A percentile compares a stretch with the other conserved stretches of the same genome.
phyloP scores from a whole-genome alignment of 2,797 vertebrate species.

The Ceryle rudis region DNA sequence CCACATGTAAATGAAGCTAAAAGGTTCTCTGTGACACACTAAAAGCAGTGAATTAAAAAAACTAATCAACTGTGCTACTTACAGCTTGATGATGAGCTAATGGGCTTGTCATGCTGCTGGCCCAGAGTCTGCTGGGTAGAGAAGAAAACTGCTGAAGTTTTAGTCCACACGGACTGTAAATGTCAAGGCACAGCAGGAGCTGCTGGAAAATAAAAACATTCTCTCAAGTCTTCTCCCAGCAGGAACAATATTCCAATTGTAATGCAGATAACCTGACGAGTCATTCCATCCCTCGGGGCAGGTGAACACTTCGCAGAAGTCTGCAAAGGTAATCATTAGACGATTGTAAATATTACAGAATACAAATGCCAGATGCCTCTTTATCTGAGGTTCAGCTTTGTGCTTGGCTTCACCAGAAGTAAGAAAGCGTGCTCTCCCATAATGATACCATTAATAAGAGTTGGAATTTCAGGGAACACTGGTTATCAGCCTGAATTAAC shows the following conservation, averaged over 20 bases:
- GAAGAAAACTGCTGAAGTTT: neutral
- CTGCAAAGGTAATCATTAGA: neutral
- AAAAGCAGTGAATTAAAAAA: neutral
- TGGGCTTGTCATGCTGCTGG: neutral
- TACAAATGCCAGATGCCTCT: neutral
- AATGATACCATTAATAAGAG: neutral
- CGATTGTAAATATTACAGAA: neutral
- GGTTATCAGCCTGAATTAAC: neutral
- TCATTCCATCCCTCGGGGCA: conserved; percentile 1
- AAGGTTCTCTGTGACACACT: neutral
- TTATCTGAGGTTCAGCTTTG: neutral
- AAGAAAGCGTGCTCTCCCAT: neutral
- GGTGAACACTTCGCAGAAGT: neutral
- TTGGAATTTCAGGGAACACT: neutral
- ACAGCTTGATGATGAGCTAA: neutral
- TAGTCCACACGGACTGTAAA: conserved; percentile 18
- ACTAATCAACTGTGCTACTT: neutral
- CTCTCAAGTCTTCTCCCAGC: conserved; percentile 11
- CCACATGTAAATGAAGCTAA: neutral
- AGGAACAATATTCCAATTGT: conserved; percentile 9
- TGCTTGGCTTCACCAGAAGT: neutral
- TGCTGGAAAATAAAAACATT: conserved; percentile 19
- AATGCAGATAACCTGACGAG: neutral
- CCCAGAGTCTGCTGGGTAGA: neutral
- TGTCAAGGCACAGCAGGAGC: neutral